phyloP scores from a whole-genome alignment of 2,113 vertebrate species.

The Psophia crepitans region DNA sequence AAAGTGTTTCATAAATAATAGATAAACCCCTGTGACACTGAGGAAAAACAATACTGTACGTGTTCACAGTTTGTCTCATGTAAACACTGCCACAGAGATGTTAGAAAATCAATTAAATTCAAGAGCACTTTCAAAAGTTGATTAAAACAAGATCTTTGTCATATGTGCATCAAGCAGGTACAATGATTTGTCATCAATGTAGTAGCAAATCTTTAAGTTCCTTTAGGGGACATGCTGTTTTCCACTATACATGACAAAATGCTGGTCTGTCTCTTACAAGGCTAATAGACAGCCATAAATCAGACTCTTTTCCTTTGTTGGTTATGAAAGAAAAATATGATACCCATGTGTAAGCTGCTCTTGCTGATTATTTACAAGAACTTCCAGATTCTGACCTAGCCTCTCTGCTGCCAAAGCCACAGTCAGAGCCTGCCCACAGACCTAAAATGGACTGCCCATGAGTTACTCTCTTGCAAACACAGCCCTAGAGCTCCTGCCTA shows the following conservation, averaged over 20 bases:
- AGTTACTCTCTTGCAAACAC: background rate
- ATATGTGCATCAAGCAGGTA: background rate
- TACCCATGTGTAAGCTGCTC: background rate
- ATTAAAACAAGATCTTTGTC: background rate
- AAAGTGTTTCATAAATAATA: background rate
- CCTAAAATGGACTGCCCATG: background rate
- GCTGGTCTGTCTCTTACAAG: background rate
- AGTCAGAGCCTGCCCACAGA: background rate
- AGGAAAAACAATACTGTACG: background rate
- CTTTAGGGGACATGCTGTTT: background rate
- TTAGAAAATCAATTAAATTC: background rate
- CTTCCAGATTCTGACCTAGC: background rate
- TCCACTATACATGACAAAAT: background rate
- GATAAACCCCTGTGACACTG: background rate
- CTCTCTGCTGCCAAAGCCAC: background rate
- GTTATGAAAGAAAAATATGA: background rate
- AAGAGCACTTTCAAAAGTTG: background rate
- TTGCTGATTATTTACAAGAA: background rate
- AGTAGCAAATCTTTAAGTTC: background rate
- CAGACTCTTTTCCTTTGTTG: background rate
- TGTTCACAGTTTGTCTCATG: background rate
- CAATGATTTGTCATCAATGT: background rate
- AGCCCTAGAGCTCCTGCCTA: background rate
- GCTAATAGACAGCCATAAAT: background rate
- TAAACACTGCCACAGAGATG: background rate